phyloP scores from a whole-genome alignment of 2,113 vertebrate genomes.

The human region GRCh38 chr20:50342001-50342500 shows the following conservation, averaged over 20 bases:
- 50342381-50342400: not conserved
- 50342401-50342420: not conserved
- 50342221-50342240: not conserved
- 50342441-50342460: not conserved
- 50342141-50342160: fast-evolving
- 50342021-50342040: not conserved
- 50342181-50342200: not conserved
- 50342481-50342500: not conserved
- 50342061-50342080: not conserved
- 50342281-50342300: not conserved
- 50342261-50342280: not conserved
- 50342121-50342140: not conserved
- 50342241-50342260: not conserved
- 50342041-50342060: not conserved
- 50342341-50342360: not conserved
- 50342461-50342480: not conserved
- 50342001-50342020: fast-evolving
- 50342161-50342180: not conserved
- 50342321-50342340: not conserved
- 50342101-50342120: not conserved
- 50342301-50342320: not conserved
- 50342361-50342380: not conserved
- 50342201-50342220: not conserved
- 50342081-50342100: not conserved
- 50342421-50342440: not conserved